phyloP scores from a whole-genome alignment of 2,888 invertebrate species.

The Craniophora ligustri region DNA sequence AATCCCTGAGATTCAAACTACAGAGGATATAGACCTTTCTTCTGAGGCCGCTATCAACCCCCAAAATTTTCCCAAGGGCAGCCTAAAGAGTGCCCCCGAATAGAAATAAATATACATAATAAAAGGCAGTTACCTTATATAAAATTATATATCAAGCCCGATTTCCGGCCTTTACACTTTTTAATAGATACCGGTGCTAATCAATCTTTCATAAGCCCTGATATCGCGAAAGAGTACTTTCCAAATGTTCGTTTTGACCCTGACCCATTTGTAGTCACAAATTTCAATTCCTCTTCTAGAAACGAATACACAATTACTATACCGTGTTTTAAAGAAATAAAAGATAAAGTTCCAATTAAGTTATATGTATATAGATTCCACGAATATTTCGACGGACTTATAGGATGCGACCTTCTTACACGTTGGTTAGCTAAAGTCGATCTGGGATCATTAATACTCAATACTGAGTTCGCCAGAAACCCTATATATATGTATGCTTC shows the following conservation, averaged over 20 bases:
- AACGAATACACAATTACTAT: slow-evolving; percentile 8
- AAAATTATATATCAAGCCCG: not conserved
- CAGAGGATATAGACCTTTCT: too few species aligned
- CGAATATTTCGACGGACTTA: slow-evolving; percentile 8
- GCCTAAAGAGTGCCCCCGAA: too few species aligned
- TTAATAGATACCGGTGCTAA: not conserved
- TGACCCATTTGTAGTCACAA: not conserved
- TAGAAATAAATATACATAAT: too few species aligned
- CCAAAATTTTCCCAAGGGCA: too few species aligned
- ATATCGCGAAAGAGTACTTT: not conserved
- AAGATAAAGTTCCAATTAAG: not conserved
- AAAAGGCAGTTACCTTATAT: not conserved
- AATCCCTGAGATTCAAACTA: too few species aligned
- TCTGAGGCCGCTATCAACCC: too few species aligned
- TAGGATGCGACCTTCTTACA: not conserved
- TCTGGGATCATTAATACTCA: not conserved
- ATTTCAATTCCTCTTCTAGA: not conserved
- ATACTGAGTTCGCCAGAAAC: not conserved
- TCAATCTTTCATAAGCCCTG: not conserved
- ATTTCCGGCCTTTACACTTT: not conserved
- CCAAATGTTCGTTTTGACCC: not conserved
- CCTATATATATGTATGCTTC: not conserved
- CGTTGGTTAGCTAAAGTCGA: not conserved
- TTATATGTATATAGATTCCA: slow-evolving; percentile 7
- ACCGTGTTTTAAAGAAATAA: slow-evolving; percentile 4